Conservation (phyloP, 2,797 vertebrate species). For the Halcyon badia region DNA sequence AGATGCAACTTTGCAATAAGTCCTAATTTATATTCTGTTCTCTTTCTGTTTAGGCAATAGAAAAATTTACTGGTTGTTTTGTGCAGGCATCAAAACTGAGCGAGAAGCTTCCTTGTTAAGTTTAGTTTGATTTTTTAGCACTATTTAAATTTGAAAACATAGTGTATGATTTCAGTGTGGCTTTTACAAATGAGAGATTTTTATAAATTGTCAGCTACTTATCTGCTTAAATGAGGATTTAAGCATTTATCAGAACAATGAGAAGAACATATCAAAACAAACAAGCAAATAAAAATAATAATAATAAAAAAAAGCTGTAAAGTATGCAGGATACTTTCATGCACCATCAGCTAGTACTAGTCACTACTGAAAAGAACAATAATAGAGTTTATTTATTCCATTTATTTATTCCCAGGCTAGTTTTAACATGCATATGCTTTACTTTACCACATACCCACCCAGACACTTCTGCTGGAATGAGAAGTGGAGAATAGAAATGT, state of each 20-base stretch:
- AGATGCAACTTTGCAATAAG: background rate
- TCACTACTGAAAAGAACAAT: background rate
- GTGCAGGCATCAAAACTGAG: background rate
- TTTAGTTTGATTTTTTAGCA: background rate
- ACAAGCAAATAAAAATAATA: background rate
- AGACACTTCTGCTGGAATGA: background rate
- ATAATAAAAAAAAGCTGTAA: background rate
- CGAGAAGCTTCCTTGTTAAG: background rate
- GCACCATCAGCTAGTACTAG: rapidly evolving
- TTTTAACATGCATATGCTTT: background rate
- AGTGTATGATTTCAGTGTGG: background rate
- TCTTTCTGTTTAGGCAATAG: background rate
- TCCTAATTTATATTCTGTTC: background rate
- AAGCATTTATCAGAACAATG: background rate
- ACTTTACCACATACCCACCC: background rate
- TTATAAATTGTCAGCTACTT: background rate
- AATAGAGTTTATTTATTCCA: background rate
- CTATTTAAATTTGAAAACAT: background rate
- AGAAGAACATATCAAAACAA: background rate
- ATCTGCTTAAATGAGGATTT: background rate
- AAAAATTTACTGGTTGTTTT: background rate
- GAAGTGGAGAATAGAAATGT: rapidly evolving
- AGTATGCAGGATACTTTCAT: background rate
- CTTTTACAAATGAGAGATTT: background rate
- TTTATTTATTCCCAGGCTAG: background rate